Percentiles rank a stretch among this genome's conserved stretches.
Evolutionary conservation across 2,888 invertebrate species (phyloP).

Genomic region (Volucella inanis): DNA sequence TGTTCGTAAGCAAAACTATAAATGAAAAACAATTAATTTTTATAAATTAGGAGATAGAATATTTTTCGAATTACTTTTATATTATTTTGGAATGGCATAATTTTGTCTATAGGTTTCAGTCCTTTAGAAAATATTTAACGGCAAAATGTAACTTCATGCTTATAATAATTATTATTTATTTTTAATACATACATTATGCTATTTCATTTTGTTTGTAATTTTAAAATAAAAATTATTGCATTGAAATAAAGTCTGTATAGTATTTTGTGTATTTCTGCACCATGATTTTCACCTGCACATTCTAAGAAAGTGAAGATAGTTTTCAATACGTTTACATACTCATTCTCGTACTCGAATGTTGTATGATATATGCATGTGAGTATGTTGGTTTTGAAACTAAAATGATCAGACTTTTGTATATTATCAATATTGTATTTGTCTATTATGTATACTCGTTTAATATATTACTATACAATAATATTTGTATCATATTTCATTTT

Average conservation of each 20-base stretch:
- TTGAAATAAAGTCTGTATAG: constrained; percentile 63
- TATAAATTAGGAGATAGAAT: no score
- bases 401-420: constrained; percentile 73
- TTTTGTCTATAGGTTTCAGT: no score
- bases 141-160: constrained; percentile 19
- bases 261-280: constrained; percentile 45
- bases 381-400: constrained; percentile 31
- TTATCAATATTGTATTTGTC: constrained; percentile 53
- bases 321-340: constrained; percentile 25
- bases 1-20: no score
- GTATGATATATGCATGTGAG: no score
- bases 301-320: constrained; percentile 65
- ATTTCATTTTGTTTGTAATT: constrained; percentile 29
- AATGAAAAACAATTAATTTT: no score
- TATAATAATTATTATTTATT: constrained; percentile 24
- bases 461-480: constrained; percentile 61
- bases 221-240: constrained; percentile 49
- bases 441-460: constrained; percentile 34
- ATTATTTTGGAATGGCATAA: no score
- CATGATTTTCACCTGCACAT: constrained; percentile 37
- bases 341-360: no score
- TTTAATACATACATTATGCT: not conserved
- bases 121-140: constrained; percentile 27
- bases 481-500: constrained; percentile 35
- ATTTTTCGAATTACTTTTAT: no score